Evolutionary conservation across 2,797 vertebrate genomes (phyloP), one percentile per base, ranked within the genome.

Genomic region (Australoheros facetus): DNA sequence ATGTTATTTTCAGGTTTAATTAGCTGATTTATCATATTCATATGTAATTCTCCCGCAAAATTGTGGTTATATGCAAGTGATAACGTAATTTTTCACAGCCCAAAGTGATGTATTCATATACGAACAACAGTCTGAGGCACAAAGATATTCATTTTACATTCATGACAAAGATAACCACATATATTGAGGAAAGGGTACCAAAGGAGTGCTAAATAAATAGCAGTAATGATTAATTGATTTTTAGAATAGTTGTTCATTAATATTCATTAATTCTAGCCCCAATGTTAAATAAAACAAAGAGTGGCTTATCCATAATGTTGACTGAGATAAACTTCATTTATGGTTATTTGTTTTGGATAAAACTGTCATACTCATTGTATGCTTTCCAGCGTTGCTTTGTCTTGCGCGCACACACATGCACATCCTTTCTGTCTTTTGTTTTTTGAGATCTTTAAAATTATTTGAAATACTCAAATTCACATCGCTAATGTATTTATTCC

Each of bases 301-400:
- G 64, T 30, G 21, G 10, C 74, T 72, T 19, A 42, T 42, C 14
- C 23, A 12, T 57, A 28, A 10, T 34, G n/a, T 14, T 69, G 32
- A 73, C 58, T 42, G 6, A 84, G 23, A 71, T 74, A 54, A 72
- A 79, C 57, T 75, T 79, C 32, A 59, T 77, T 83, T 81, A 51
- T 71, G 57, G 74, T 26, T 21, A 0, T 84, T 73, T 12, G 73
- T 86, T 84, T 34, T 73, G 10, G 71, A 66, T 75, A 23, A 75
- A 75, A 64, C 32, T 78, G 53, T 59, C 60, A 48, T 13, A 74
- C 59, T 59, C 42, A 17, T 59, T 42, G 30, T 73, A 58, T 59
- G 51, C 32, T 48, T 34, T 75, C 37, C 58, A 71, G 70, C 34
- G 53, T 73, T 57, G 16, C n/a, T 37, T 11, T 53, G 54, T 55